Base-by-base conservation (phyloP, 2,113 vertebrate genomes). In the Malurus alboscapulatus region DNA sequence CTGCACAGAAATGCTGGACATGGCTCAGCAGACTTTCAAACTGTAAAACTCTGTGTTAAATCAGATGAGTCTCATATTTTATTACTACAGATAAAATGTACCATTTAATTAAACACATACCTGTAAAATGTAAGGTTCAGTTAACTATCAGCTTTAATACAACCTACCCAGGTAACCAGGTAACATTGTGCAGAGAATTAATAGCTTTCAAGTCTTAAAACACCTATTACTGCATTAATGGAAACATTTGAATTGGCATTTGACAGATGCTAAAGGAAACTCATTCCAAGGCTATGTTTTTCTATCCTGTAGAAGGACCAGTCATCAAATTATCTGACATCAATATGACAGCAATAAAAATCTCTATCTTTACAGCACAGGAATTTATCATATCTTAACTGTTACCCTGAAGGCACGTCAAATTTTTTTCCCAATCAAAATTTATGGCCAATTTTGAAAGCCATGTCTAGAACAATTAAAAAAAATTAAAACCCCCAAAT, bases 51-150 rank as follows among this genome's bases (percentile, higher is more conserved):
- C 50, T 44, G 27, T 45, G 59, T 80, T 90, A 95, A 73, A 78
- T 92, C 53, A 45, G 71, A 88, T 47, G 42, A 87, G 45, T 73
- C 58, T 84, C 1, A 9, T 84, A 38, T 90, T 95, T 96, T 92
- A 96, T 88, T 89, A 72, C 78, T 83, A 45, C 47, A 92, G 81
- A 90, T 91, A 84, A 94, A 96, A 91, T 68, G 80, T 75, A 83
- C 71, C 74, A 74, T 93, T 96, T 88, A 96, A 89, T 96, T 94
- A 92, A 92, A 78, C 0, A 1, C 48, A 48, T 36, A 84, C 47
- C 78, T 91, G 80, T 94, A 91, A 94, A 94, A 90, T 55, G 24
- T 69, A 87, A 74, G 54, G 54, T 91, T 95, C 92, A n/a, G 77
- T 89, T 94, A 92, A 93, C 63, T 53, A 59, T 63, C 12, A 4